Evolutionary conservation across 1,140 invertebrate genomes (phyloP), one percentile per base, ranked within the genome.

Genomic region (Octopus sinensis): DNA sequence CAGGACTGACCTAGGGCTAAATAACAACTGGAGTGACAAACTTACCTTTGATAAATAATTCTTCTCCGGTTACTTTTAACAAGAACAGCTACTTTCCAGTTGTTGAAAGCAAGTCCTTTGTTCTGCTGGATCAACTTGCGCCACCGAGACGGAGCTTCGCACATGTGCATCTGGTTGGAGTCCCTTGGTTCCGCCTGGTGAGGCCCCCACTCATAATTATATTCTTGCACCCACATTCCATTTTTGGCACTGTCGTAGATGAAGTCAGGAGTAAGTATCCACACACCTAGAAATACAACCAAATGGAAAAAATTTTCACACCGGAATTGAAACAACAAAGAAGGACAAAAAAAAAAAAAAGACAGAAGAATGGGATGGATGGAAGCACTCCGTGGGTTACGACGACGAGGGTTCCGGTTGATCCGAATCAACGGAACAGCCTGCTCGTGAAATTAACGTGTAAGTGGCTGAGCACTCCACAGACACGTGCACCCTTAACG

Each of bases 61-160:
- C 52, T 77, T 77, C 52, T 77, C 76, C 52, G 23, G 30, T 77
- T 17, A 77, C 52, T 77, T 52, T 53, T 53, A 23, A 77, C 52
- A n/a, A 77, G 52, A 77, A 77, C 43, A 43, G 76, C 76, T 13
- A 53, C 76, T 5, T 77, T 77, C 76, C 76, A 77, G 12, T 53
- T 12, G n/a, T 53, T 17, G 30, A 77, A 77, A 5, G 76, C 76
- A 51, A 23, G 52, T 17, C 7, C 6, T 13, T 77, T 51, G 13
- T 17, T 30, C 76, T 77, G 43, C 7, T 52, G 13, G 4, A 77
- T 51, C 13, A 77, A 6, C 76, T 53, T 77, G n/a, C 76, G 76
- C 76, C 76, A 77, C 7, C 76, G 76, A 30, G 43, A 51, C 6
- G 76, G 76, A 17, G 76, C 76, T 43, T 77, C 17, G 30, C 30